Percentiles rank a stretch among this genome's conserved stretches.
These are phyloP conservation scores for Crotophaga sulcirostris DNA, from an alignment of 2,113 vertebrate species.

Conservation along the genomic window DNA sequence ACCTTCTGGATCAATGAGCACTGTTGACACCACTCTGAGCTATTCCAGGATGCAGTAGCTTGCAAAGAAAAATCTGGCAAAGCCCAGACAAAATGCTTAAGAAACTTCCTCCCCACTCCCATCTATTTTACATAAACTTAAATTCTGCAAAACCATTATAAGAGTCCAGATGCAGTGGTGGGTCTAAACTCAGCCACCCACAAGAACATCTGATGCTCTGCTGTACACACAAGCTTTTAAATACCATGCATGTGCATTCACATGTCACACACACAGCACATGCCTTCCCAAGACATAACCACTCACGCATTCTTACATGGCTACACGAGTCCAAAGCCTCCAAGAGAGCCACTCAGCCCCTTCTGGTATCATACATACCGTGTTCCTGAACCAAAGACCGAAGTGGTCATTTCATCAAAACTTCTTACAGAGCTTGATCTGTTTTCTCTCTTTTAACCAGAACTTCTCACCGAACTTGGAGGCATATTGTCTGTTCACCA, in stretches of 20 bases:
- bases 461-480: rapidly evolving
- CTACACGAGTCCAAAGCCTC: background rate
- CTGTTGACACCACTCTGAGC: background rate
- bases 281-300: background rate
- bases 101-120: background rate
- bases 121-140: background rate
- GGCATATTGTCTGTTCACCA: background rate
- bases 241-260: background rate
- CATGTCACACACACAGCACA: background rate
- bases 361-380: background rate
- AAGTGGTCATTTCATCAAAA: background rate
- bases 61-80: background rate
- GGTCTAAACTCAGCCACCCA: background rate
- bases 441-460: background rate
- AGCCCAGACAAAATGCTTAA: background rate
- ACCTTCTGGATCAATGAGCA: background rate
- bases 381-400: background rate
- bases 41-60: background rate
- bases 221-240: background rate
- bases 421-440: background rate
- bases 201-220: background rate
- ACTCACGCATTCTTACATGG: background rate
- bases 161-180: background rate
- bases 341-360: background rate
- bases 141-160: background rate